phyloP scores from a whole-genome alignment of 2,888 invertebrate species.

The Holacanthella duospinosa region DNA sequence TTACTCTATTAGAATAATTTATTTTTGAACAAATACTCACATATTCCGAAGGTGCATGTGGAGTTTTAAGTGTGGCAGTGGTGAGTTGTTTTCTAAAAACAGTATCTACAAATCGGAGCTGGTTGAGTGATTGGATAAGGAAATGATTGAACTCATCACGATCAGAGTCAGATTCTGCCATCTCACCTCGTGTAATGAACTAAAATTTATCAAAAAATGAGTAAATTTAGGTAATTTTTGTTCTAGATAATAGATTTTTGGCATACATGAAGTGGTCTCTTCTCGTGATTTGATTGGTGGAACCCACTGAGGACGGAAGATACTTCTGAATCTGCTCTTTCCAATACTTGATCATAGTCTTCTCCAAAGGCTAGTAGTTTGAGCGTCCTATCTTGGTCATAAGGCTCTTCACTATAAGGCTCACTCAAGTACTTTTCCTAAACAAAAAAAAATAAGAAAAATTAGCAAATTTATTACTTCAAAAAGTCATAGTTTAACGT shows the following conservation, averaged over 20 bases:
- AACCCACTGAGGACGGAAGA: constrained; percentile 31
- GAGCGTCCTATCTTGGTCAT: constrained; percentile 32
- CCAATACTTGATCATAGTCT: constrained; percentile 36
- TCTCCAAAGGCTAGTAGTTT: constrained; percentile 37
- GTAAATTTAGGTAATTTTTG: too few species aligned
- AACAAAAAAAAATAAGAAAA: too few species aligned
- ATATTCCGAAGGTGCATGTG: constrained; percentile 30
- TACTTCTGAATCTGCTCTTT: constrained; percentile 31
- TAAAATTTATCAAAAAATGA: constrained; percentile 12
- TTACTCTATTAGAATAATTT: too few species aligned
- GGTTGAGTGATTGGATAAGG: constrained; percentile 31
- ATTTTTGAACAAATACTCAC: constrained; percentile 17
- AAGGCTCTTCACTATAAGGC: constrained; percentile 36
- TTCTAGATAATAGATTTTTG: not conserved
- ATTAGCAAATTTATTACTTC: not conserved
- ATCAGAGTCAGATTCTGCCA: constrained; percentile 37
- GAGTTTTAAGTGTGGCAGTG: constrained; percentile 16
- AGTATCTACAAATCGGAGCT: constrained; percentile 28
- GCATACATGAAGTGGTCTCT: constrained; percentile 24
- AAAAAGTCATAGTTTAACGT: too few species aligned
- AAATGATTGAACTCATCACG: constrained; percentile 35
- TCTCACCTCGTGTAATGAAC: constrained; percentile 31
- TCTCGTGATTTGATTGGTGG: constrained; percentile 26
- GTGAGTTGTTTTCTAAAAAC: constrained; percentile 29
- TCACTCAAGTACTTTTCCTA: constrained; percentile 38